Conservation (phyloP, 2,797 vertebrate species). For the Pseudochromis fuscus region DNA sequence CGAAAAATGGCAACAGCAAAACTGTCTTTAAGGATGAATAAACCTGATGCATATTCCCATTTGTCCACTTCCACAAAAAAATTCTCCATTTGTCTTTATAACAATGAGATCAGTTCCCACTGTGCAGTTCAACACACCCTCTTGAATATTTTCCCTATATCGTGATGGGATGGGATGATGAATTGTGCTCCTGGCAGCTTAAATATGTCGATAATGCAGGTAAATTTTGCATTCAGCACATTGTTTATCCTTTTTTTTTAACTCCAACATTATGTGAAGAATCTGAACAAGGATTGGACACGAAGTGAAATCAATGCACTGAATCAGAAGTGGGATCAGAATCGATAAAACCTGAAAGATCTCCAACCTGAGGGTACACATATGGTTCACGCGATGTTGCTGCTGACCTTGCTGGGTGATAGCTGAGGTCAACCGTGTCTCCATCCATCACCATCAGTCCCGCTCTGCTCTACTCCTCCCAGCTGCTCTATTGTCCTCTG, state of each 20-base stretch:
- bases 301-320: conserved; percentile 12
- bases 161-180: not conserved
- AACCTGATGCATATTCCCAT: too few species aligned
- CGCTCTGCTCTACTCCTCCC: conserved; percentile 51
- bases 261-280: not conserved
- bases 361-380: conserved; percentile 23
- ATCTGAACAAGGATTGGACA: conserved; percentile 17
- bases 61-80: not conserved
- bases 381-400: conserved; percentile 36
- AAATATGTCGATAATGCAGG: not conserved
- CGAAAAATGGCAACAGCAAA: not conserved
- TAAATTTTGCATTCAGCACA: not conserved
- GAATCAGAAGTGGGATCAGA: conserved; percentile 24
- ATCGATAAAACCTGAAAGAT: conserved; percentile 32
- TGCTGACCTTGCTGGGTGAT: conserved; percentile 63
- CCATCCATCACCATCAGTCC: conserved; percentile 67
- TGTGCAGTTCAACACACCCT: not conserved
- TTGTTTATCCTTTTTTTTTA: not conserved
- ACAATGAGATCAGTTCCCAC: too few species aligned
- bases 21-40: not conserved
- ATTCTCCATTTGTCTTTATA: too few species aligned
- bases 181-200: not conserved
- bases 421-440: conserved; percentile 53
- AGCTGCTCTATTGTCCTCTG: conserved; percentile 71
- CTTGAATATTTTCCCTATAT: not conserved